A percentile compares a stretch with the other conserved stretches of the same genome.
These are phyloP conservation scores for Drosophila hamatofila DNA, from an alignment of 2,888 invertebrate species.

Conservation along the genomic window DNA sequence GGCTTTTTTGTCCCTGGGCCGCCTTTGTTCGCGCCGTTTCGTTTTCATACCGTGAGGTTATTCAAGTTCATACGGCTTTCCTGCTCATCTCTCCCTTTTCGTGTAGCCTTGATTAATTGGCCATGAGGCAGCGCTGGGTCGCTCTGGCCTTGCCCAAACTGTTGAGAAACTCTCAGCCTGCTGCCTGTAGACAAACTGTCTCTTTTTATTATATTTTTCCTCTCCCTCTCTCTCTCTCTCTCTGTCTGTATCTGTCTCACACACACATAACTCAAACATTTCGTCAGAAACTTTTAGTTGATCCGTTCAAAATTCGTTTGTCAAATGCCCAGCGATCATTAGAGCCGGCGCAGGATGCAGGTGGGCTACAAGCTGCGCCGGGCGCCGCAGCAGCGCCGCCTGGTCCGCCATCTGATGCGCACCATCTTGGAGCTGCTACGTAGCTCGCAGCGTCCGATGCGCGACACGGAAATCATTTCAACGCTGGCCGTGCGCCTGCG, in stretches of 20 bases:
- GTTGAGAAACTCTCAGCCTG: conserved; percentile 16
- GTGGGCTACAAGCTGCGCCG: conserved; percentile 34
- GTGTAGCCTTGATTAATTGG: conserved; percentile 69
- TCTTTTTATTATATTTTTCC: neutral
- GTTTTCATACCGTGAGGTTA: conserved; percentile 72
- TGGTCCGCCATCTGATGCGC: conserved; percentile 36
- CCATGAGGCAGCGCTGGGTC: conserved; percentile 44
- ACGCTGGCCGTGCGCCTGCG: conserved; percentile 18
- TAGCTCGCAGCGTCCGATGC: conserved; percentile 43
- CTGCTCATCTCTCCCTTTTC: neutral
- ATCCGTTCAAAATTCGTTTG: neutral
- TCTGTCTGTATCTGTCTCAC: conserved; percentile 1
- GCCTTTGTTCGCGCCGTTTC: conserved; percentile 69
- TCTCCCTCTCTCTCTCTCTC: neutral
- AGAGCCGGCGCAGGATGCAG: conserved; percentile 12
- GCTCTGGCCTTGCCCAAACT: conserved; percentile 32
- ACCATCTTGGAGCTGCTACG: conserved; percentile 45
- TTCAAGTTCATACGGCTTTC: conserved; percentile 65
- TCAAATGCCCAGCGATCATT: neutral
- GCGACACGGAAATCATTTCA: conserved; percentile 42
- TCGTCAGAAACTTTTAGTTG: neutral
- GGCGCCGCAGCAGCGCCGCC: conserved; percentile 30
- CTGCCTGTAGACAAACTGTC: neutral
- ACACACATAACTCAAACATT: neutral
- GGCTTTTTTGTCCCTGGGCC: conserved; percentile 21